These are phyloP conservation scores for Sthenelais limicola DNA, from an alignment of 2,888 invertebrate genomes.

Conservation along the genomic window DNA sequence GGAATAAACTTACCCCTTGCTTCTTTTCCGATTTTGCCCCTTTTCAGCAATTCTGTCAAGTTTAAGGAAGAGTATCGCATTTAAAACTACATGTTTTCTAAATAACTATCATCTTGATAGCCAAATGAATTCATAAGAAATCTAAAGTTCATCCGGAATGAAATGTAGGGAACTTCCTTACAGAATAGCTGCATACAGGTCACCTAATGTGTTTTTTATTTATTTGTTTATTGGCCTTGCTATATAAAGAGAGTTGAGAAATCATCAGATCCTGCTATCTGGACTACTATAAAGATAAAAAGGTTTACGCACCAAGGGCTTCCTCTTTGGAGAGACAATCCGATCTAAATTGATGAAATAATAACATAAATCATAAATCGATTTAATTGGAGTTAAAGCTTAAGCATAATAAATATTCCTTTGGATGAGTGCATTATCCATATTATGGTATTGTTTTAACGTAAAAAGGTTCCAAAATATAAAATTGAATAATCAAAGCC, in stretches of 20 bases:
- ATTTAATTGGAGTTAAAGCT: too few species aligned
- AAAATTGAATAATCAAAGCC: neutral
- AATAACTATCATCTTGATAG: too few species aligned
- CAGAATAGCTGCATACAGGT: neutral
- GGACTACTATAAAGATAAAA: neutral
- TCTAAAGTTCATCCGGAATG: too few species aligned
- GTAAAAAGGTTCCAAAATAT: too few species aligned
- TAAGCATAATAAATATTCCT: too few species aligned
- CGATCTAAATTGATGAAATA: conserved; percentile 83
- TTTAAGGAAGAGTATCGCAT: too few species aligned
- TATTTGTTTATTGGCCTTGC: neutral
- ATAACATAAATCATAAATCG: too few species aligned
- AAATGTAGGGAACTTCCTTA: conserved; percentile 41
- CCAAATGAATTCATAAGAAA: too few species aligned
- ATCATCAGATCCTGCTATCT: neutral
- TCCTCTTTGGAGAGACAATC: conserved; percentile 88
- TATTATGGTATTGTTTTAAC: too few species aligned
- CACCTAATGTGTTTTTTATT: neutral
- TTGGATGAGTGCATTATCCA: too few species aligned
- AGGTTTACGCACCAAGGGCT: conserved; percentile 76
- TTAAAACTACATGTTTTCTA: too few species aligned
- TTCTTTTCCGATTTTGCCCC: conserved; percentile 76
- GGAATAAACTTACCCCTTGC: conserved; percentile 73
- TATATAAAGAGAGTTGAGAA: neutral
- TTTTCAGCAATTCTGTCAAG: conserved; percentile 76